Evolutionary conservation across 2,888 invertebrate species (phyloP), one percentile per base, ranked within the genome.

Genomic region (Andrena fulva): DNA sequence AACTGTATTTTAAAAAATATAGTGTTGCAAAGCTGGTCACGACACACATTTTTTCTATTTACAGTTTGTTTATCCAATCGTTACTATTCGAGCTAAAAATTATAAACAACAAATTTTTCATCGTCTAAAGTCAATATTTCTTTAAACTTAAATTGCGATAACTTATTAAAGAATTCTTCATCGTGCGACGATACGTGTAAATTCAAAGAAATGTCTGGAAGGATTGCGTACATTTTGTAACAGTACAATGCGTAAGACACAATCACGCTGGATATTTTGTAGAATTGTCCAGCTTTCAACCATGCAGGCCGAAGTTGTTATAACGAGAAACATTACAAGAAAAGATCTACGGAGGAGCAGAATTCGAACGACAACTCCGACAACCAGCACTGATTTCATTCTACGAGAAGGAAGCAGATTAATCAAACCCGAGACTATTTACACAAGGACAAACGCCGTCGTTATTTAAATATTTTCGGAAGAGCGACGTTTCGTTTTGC

Each of bases 191-290:
- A 62, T 7, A 5, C 6, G 16, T 42, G 56, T 3, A 48, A 6
- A 16, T 24, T 64, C 42, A 52, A 48, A 27, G 24, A 20, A 54
- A 20, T 54, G 48, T 70, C 78, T 78, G 73, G 71, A 70, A 70
- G 56, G 67, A 69, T 74, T 64, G 5, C 24, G 5, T 69, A 68
- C 42, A 59, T 62, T 72, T 72, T 75, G 72, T 71, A 76, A 80
- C 35, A 12, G 24, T 66, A 42, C 24, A 80, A 31, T 62, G 76
- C 72, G 80, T 73, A 75, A 80, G 54, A 64, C 75, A 75, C 80
- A 80, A 82, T 76, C 76, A 66, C 64, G 64, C 75, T 64, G 63
- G 56, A 52, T 68, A 62, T 71, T 24, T 76, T 64, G 35, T 35
- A 27, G 12, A 60, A 29, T 35, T 56, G 42, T 60, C 52, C 48